Percentiles rank a stretch among this genome's conserved stretches.
Conservation (phyloP, 2,113 vertebrate genomes). For the Coreoperca whiteheadi region DNA sequence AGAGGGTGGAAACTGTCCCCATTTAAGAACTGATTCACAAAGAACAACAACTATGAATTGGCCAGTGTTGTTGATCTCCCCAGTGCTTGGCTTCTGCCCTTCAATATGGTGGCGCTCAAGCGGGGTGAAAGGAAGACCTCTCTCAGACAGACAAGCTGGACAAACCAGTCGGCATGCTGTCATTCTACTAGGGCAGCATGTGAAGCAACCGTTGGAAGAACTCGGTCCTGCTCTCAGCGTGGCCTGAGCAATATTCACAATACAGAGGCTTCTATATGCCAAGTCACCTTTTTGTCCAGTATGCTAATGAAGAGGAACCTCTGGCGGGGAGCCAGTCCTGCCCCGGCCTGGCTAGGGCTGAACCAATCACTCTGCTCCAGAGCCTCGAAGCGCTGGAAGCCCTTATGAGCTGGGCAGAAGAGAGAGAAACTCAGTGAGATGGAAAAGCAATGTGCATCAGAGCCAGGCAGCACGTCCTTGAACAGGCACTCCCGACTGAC, state of each 20-base stretch:
- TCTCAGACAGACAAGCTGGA: not conserved
- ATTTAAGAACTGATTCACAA: not conserved
- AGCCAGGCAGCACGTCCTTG: constrained; percentile 2
- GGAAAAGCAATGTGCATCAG: not conserved
- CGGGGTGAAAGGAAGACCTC: not conserved
- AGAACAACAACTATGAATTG: not conserved
- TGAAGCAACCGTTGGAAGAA: not conserved
- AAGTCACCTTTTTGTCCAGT: constrained; percentile 91
- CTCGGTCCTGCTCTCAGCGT: not conserved
- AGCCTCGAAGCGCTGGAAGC: constrained; percentile 94
- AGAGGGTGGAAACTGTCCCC: not conserved
- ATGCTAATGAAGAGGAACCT: constrained; percentile 90
- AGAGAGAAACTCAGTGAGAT: constrained; percentile 18
- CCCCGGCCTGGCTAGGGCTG: constrained; percentile 70
- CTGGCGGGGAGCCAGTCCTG: constrained; percentile 89
- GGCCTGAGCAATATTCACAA: constrained; percentile 1
- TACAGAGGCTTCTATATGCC: not conserved
- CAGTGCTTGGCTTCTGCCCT: not conserved
- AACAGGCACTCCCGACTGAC: constrained; percentile 1
- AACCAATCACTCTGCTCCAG: constrained; percentile 87
- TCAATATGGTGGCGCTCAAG: not conserved
- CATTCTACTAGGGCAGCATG: not conserved
- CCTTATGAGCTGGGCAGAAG: constrained; percentile 89
- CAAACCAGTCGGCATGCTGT: not conserved
- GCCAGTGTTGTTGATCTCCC: not conserved